Evolutionary conservation across 2,113 vertebrate species (phyloP).

Genomic region (Castor canadensis): DNA sequence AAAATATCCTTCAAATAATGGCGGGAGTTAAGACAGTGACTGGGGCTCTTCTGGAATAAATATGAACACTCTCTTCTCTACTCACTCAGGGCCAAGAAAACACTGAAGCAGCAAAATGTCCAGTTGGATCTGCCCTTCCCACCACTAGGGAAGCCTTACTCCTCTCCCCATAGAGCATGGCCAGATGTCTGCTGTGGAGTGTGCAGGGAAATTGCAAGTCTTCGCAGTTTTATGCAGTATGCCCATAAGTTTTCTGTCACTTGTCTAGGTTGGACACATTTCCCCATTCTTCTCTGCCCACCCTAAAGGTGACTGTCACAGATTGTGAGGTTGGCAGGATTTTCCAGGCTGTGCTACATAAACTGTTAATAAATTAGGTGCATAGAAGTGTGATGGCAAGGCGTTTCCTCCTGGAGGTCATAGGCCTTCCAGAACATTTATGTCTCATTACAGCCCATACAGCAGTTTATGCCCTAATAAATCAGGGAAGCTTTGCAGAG

Average conservation of each 20-base stretch:
- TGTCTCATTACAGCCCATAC: conserved; percentile 86
- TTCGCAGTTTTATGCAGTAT: neutral
- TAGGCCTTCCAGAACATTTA: conserved; percentile 86
- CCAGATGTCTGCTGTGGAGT: neutral
- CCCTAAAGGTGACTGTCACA: conserved; percentile 38
- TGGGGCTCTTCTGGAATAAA: neutral
- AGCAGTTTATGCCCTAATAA: conserved; percentile 90
- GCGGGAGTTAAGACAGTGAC: neutral
- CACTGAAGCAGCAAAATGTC: neutral
- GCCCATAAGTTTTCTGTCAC: conserved; percentile 31
- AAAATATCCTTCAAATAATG: neutral
- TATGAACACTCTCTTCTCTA: neutral
- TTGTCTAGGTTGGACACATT: neutral
- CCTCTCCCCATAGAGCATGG: neutral
- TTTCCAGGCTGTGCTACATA: conserved; percentile 53
- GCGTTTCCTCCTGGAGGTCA: conserved; percentile 86
- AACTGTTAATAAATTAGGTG: conserved; percentile 82
- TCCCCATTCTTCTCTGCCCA: conserved; percentile 8
- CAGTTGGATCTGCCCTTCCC: neutral
- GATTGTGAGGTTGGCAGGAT: conserved; percentile 37
- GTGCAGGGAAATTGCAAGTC: neutral
- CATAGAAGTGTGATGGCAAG: conserved; percentile 83
- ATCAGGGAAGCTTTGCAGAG: conserved; percentile 86
- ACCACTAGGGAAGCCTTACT: neutral
- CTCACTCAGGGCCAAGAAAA: neutral